A percentile compares a stretch with the other conserved stretches of the same genome.
Conservation (phyloP, 1,140 invertebrate species). For the Dinothrombium tinctorium region DNA sequence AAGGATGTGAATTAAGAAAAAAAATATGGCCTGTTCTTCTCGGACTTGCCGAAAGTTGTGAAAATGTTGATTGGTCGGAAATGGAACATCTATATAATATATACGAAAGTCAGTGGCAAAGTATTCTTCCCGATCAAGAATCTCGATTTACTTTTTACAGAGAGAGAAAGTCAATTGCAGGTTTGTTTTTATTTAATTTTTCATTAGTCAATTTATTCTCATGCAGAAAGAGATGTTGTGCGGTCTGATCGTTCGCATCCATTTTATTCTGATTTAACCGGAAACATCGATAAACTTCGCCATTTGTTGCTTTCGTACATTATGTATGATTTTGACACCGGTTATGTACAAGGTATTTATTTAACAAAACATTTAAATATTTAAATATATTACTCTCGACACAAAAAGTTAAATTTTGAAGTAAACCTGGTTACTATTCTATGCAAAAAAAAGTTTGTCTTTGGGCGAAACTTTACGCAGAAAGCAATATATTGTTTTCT, state of each 20-base stretch:
- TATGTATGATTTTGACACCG: conserved; percentile 94
- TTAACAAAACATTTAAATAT: background rate
- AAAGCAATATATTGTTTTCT: no score
- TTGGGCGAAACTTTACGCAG: no score
- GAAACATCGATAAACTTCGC: conserved; percentile 54
- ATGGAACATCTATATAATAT: conserved; percentile 2
- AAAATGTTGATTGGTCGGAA: conserved; percentile 6
- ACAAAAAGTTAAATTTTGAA: no score
- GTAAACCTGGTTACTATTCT: no score
- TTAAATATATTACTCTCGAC: no score
- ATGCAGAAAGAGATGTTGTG: conserved; percentile 83
- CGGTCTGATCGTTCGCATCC: conserved; percentile 75
- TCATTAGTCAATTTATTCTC: conserved; percentile 9
- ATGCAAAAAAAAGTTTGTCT: background rate
- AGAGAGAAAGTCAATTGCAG: conserved; percentile 76
- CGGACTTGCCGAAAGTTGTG: conserved; percentile 2
- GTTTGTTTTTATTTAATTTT: conserved; percentile 22
- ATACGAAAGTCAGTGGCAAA: conserved; percentile 50
- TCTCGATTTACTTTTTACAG: conserved; percentile 60
- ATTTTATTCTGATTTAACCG: conserved; percentile 73
- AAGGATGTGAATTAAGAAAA: conserved; percentile 1
- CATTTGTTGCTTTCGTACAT: conserved; percentile 95
- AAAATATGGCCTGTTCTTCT: conserved; percentile 11
- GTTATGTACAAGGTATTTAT: conserved; percentile 28
- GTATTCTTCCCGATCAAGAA: conserved; percentile 64